Evolutionary conservation across 2,113 vertebrate species (phyloP), one percentile per base, ranked within the genome.

Genomic region (Notothenia rossii): DNA sequence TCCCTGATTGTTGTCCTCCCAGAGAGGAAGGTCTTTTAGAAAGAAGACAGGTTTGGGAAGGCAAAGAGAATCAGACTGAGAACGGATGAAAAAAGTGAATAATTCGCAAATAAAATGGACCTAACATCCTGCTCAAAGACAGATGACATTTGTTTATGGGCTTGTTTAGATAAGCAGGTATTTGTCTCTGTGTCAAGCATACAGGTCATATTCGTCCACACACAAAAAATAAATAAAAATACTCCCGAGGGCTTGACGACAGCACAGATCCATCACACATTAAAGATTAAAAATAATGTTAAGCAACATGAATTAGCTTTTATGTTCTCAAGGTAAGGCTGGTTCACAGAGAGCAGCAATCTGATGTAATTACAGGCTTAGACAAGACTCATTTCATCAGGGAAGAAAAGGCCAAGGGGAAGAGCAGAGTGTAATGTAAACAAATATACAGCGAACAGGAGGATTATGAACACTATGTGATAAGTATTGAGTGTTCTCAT

Each of bases 251-350:
- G 50, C 18, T 17, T 83, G 22, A 79, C 17, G 2, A 78, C 22
- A 51, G 22, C 56, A 58, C 54, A 13, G 29, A n/a, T 49, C 62
- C 48, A 68, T 46, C 72, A 46, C 13, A 33, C 45, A 10, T 51
- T 8, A 9, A 20, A 70, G 72, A 75, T 63, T 70, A 78, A 66
- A 80, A 69, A 40, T 33, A 5, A 9, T 10, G 36, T 51, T 36
- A 36, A 75, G 40, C 63, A 12, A 17, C 56, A 45, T 77, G 62
- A 53, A 74, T 80, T 64, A 22, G 45, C 55, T 40, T 75, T 36
- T 33, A 17, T 77, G 55, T 81, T 80, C 78, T 79, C 18, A 17
- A 86, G 88, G 67, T 77, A 85, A 77, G 75, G 59, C 78, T 72
- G 60, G 77, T 45, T 17, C 56, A 56, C 54, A 64, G 4, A 17